These are phyloP conservation scores for Pachyuromys duprasi DNA, from an alignment of 2,797 vertebrate species.

Conservation along the genomic window DNA sequence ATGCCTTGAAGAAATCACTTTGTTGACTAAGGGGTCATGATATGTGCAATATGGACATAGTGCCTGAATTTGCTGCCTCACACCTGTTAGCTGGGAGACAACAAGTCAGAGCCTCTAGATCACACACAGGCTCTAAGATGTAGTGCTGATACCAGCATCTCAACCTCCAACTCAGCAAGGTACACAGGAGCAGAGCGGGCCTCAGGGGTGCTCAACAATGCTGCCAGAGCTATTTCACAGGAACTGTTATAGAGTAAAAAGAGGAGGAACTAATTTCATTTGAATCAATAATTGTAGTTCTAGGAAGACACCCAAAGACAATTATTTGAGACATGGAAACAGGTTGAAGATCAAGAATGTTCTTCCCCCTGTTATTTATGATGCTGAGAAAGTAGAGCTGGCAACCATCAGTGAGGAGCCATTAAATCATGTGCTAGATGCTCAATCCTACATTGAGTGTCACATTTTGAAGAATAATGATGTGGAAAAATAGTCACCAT, in stretches of 20 bases:
- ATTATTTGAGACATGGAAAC: constrained; percentile 53
- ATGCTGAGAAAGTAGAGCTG: constrained; percentile 22
- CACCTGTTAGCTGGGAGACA: not conserved
- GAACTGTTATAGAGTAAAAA: constrained; percentile 51
- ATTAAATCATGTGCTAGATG: not conserved
- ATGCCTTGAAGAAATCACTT: not conserved
- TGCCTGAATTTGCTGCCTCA: not conserved
- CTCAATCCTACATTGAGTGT: not conserved
- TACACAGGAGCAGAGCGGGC: not conserved
- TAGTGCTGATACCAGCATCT: not conserved
- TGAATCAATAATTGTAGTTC: constrained; percentile 58
- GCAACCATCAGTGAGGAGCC: not conserved
- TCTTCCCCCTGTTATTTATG: constrained; percentile 7
- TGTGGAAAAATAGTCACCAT: not conserved
- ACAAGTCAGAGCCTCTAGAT: not conserved
- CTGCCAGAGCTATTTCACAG: not conserved
- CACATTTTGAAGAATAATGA: not conserved
- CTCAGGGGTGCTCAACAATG: not conserved
- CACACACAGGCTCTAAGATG: not conserved
- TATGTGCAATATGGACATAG: not conserved
- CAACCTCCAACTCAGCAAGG: not conserved
- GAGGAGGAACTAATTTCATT: constrained; percentile 49
- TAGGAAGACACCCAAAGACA: constrained; percentile 65
- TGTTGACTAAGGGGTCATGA: constrained; percentile 24
- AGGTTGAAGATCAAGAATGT: constrained; percentile 48